A percentile compares a stretch with the other conserved stretches of the same genome.
Conservation (phyloP, 2,888 invertebrate species). For the Apotomis betuletana region DNA sequence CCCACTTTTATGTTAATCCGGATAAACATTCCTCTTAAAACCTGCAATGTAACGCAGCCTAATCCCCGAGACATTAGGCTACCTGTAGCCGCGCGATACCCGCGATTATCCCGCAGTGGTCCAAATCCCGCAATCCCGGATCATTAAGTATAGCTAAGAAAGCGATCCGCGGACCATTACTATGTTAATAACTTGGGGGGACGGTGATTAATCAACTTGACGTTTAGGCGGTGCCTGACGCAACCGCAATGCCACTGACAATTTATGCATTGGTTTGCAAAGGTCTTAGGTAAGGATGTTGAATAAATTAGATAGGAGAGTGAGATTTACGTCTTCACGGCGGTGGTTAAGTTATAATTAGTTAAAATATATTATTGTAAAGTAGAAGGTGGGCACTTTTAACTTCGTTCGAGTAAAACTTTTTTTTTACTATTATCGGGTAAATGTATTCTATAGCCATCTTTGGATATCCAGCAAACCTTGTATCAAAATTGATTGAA, state of each 20-base stretch:
- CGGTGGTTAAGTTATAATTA: neutral
- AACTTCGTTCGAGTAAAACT: no score
- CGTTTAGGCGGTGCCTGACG: slow-evolving; percentile 64
- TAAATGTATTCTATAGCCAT: no score
- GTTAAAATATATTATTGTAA: neutral
- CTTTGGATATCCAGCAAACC: no score
- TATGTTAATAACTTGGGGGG: slow-evolving; percentile 83
- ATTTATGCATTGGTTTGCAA: slow-evolving; percentile 79
- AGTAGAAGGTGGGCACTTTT: no score
- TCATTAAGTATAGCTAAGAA: slow-evolving; percentile 83
- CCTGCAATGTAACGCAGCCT: slow-evolving; percentile 27
- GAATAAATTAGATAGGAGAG: slow-evolving; percentile 39
- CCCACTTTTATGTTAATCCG: neutral
- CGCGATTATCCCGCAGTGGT: slow-evolving; percentile 69
- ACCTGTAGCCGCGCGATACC: slow-evolving; percentile 69
- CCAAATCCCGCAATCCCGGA: slow-evolving; percentile 80
- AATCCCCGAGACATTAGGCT: slow-evolving; percentile 40
- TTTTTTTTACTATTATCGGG: no score
- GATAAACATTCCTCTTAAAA: slow-evolving; percentile 10
- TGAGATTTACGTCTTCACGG: slow-evolving; percentile 25
- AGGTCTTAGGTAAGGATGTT: slow-evolving; percentile 56
- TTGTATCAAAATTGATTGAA: no score
- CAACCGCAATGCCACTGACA: slow-evolving; percentile 65
- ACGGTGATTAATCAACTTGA: slow-evolving; percentile 80
- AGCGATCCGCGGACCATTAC: slow-evolving; percentile 81